Evolutionary conservation across 1,140 invertebrate genomes (phyloP), one percentile per base, ranked within the genome.

Genomic region (Gerris buenoi): DNA sequence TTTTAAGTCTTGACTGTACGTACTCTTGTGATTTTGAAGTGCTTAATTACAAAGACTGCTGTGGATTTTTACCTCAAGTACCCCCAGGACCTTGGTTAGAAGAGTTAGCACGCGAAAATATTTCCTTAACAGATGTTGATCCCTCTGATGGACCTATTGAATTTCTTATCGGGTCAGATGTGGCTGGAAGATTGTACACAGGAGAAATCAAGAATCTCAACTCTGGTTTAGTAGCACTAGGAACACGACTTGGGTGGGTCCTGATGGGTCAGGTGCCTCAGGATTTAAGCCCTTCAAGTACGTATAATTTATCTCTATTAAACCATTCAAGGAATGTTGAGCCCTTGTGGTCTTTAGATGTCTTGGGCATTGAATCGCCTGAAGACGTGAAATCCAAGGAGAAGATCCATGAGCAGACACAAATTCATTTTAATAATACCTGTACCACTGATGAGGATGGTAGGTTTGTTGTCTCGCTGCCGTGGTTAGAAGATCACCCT

Each of bases 1-100:
- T 60, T 25, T 60, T 22, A 13, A 60, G 58, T 60, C 5, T 46
- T 10, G 18, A 5, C 18, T 10, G 18, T 46, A 22, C 10, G 3
- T 60, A 60, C 23, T 60, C 58, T 25, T 60, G 58, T 60, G 15
- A 46, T 46, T 46, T 60, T 60, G 58, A 60, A 60, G 58, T 25
- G 5, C 5, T 60, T 5, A 25, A 60, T 60, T 22, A 60, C 5
- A 22, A 60, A 60, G 58, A 22, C 23, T 14, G 10, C 3, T 60
- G 58, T 46, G 33, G 33, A 18, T 22, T 25, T 60, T 22, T 60
- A 25, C 23, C 58, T 22, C 15, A 22, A 5, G 22, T 25, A 3
- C 15, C 15, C 5, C 15, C 15, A 22, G 58, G 58, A 14, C 15
- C 23, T 60, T 60, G 58, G 58, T 22, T 22, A 14, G 23, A 60